Evolutionary conservation across 2,888 invertebrate species (phyloP).

Genomic region (Cyclophora punctaria): DNA sequence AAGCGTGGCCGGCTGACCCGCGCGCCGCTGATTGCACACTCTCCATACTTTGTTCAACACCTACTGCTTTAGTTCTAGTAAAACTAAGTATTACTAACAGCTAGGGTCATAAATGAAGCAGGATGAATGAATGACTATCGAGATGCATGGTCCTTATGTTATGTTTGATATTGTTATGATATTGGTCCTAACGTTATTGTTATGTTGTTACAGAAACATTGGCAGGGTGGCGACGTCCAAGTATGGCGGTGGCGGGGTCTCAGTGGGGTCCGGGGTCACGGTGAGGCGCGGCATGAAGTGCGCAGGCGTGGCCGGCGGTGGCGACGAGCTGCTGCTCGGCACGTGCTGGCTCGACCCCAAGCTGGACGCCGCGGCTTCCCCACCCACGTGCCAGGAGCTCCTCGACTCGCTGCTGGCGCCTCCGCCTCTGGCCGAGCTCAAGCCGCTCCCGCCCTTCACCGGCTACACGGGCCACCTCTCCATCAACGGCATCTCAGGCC

Average conservation of each 20-base stretch:
- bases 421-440: constrained; percentile 85
- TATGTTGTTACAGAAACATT: constrained; percentile 54
- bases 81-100: too few relatives aligned
- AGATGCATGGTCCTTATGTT: too few relatives aligned
- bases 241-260: constrained; percentile 68
- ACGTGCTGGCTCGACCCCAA: constrained; percentile 82
- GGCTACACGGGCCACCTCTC: constrained; percentile 90
- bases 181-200: constrained; percentile 2
- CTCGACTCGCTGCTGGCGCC: constrained; percentile 81
- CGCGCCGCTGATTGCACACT: constrained; percentile 36
- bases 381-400: constrained; percentile 76
- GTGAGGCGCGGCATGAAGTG: constrained; percentile 78
- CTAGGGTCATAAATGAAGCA: too few relatives aligned
- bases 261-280: constrained; percentile 57
- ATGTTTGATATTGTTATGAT: not conserved
- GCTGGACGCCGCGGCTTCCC: constrained; percentile 61
- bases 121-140: too few relatives aligned
- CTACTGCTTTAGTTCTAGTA: too few relatives aligned
- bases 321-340: constrained; percentile 81
- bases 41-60: constrained; percentile 1
- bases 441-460: constrained; percentile 88
- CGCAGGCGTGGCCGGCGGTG: constrained; percentile 50
- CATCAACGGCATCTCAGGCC: constrained; percentile 91
- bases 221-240: constrained; percentile 72
- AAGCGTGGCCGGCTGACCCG: constrained; percentile 36